These are phyloP conservation scores for Emydura subglobosa DNA, from an alignment of 2,113 vertebrate species.

Conservation along the genomic window DNA sequence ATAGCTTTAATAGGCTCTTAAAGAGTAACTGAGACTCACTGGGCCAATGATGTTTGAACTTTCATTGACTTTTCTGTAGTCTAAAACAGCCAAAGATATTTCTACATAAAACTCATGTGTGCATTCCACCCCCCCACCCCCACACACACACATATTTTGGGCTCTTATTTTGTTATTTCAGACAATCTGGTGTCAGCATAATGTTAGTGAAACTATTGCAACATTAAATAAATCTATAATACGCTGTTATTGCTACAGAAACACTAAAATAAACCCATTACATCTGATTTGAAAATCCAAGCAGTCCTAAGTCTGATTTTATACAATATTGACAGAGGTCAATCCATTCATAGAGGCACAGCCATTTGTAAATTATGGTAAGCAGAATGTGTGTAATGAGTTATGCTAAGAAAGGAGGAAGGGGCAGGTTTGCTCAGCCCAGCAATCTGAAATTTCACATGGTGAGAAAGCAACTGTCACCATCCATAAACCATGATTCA, in stretches of 20 bases:
- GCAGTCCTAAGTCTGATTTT: slow-evolving; percentile 69
- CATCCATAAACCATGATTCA: neutral
- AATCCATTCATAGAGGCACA: slow-evolving; percentile 63
- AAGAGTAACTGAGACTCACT: slow-evolving; percentile 66
- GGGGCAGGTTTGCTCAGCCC: slow-evolving; percentile 39
- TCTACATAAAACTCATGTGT: slow-evolving; percentile 65
- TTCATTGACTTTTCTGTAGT: slow-evolving; percentile 62
- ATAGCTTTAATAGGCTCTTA: slow-evolving; percentile 40
- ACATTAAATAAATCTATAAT: slow-evolving; percentile 74
- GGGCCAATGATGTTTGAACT: slow-evolving; percentile 66
- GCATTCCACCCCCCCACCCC: neutral
- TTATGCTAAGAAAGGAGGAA: slow-evolving; percentile 64
- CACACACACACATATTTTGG: neutral
- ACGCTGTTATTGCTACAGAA: slow-evolving; percentile 32
- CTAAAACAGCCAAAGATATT: slow-evolving; percentile 59
- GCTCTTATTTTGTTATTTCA: slow-evolving; percentile 50
- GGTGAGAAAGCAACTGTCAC: slow-evolving; percentile 36
- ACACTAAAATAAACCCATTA: slow-evolving; percentile 50
- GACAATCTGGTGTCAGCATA: slow-evolving; percentile 52
- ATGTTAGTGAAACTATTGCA: slow-evolving; percentile 47
- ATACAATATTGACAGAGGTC: slow-evolving; percentile 70
- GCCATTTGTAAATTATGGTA: slow-evolving; percentile 74
- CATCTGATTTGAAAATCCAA: slow-evolving; percentile 69
- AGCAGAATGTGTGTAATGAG: slow-evolving; percentile 60
- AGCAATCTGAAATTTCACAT: slow-evolving; percentile 51